phyloP scores from a whole-genome alignment of 2,113 vertebrate species.

The Caranx melampygus region DNA sequence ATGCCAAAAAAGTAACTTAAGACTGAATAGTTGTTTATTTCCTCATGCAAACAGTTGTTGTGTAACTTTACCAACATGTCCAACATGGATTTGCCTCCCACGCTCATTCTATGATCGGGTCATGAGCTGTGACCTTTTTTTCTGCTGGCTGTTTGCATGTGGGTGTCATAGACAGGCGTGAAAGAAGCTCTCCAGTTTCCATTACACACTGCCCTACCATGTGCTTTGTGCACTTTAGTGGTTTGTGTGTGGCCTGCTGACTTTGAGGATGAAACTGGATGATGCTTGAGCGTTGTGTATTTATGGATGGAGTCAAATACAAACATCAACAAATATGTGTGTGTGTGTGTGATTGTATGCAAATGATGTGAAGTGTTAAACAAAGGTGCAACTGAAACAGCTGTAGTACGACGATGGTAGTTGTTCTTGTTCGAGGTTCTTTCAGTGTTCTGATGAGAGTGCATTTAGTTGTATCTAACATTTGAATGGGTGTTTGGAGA shows the following conservation, averaged over 20 bases:
- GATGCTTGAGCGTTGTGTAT: conserved; percentile 16
- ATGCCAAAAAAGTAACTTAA: too few species aligned
- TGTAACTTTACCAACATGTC: conserved; percentile 24
- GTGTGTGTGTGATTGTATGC: neutral
- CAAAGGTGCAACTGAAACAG: neutral
- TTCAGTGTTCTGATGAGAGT: neutral
- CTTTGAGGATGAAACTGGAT: conserved; percentile 4
- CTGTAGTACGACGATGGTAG: neutral
- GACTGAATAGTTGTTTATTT: neutral
- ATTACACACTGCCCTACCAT: conserved; percentile 26
- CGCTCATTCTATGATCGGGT: conserved; percentile 22
- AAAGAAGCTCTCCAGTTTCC: conserved; percentile 44
- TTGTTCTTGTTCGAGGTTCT: neutral
- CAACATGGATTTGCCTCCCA: conserved; percentile 14
- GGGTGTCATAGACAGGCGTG: conserved; percentile 21
- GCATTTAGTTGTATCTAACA: neutral
- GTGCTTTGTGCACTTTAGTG: conserved; percentile 33
- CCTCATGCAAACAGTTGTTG: conserved; percentile 35
- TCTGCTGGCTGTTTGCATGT: conserved; percentile 51
- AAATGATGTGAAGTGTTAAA: neutral
- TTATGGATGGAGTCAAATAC: neutral
- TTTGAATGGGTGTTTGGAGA: neutral
- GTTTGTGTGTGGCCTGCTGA: neutral
- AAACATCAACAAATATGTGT: neutral
- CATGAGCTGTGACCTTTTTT: conserved; percentile 32